These are phyloP conservation scores for Manis javanica DNA, from an alignment of 2,797 vertebrate species.

Conservation along the genomic window DNA sequence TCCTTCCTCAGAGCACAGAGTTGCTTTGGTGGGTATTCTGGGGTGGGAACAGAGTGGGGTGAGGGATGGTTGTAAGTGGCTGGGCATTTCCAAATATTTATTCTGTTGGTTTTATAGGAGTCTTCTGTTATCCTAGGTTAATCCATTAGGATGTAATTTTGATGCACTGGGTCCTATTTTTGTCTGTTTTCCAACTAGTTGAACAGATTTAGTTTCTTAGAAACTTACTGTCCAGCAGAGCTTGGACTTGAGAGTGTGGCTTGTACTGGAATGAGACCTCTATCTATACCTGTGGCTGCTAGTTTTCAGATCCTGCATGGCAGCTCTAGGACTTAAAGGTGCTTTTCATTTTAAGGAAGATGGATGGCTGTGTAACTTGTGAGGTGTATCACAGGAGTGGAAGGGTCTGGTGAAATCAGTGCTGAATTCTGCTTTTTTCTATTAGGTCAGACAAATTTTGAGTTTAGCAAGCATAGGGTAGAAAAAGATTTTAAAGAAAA, in stretches of 20 bases:
- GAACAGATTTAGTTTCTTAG: slow-evolving; percentile 10
- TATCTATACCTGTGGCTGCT: background rate
- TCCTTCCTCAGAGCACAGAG: background rate
- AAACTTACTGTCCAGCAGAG: background rate
- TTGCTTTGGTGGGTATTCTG: background rate
- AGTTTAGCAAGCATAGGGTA: background rate
- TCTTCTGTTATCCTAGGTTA: slow-evolving; percentile 70
- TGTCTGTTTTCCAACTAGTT: background rate
- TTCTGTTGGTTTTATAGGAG: slow-evolving; percentile 55
- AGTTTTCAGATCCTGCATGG: background rate
- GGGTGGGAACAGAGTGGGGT: background rate
- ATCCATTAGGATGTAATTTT: slow-evolving; percentile 67
- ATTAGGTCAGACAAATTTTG: background rate
- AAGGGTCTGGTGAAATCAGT: background rate
- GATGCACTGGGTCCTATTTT: slow-evolving; percentile 39
- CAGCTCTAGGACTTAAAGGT: background rate
- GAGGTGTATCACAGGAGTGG: background rate
- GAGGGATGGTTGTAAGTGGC: background rate
- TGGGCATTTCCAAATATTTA: slow-evolving; percentile 55
- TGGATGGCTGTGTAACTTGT: background rate
- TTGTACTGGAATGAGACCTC: background rate
- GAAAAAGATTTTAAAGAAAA: background rate
- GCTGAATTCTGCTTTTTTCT: background rate
- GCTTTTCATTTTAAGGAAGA: slow-evolving; percentile 30
- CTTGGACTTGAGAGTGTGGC: background rate